Evolutionary conservation across 2,888 invertebrate genomes (phyloP).

Genomic region (Stenurella melanura): DNA sequence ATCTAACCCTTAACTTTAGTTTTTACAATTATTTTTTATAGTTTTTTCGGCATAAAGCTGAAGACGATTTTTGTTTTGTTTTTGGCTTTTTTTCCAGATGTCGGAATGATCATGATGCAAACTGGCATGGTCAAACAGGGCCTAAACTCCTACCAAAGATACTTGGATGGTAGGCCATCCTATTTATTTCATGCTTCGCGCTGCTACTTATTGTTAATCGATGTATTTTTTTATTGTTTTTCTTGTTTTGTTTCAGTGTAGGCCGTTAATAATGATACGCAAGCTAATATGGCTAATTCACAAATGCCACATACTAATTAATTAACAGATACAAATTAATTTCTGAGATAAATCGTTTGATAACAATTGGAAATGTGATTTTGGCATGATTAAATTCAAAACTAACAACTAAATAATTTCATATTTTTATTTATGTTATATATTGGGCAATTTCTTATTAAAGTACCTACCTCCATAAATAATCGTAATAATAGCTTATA

Average conservation of each 20-base stretch:
- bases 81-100: constrained; percentile 91
- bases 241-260: constrained; percentile 35
- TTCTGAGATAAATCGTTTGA: constrained; percentile 39
- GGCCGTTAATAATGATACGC: constrained; percentile 29
- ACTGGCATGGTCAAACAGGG: constrained; percentile 96
- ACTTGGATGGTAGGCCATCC: constrained; percentile 86
- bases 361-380: not conserved
- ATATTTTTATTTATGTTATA: not conserved
- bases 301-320: constrained; percentile 24
- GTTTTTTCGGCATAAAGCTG: constrained; percentile 1
- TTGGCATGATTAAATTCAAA: constrained; percentile 11
- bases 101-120: constrained; percentile 98
- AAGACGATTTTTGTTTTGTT: constrained; percentile 57
- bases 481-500: no score
- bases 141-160: constrained; percentile 81
- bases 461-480: no score
- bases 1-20: constrained; percentile 33
- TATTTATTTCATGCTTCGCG: constrained; percentile 55
- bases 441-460: no score
- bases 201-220: constrained; percentile 41
- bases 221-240: constrained; percentile 34
- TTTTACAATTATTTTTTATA: constrained; percentile 29
- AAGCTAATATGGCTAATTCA: constrained; percentile 38
- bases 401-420: constrained; percentile 1
- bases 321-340: constrained; percentile 11